Conservation (phyloP, 2,888 invertebrate genomes). For the Leptopilina syphax region DNA sequence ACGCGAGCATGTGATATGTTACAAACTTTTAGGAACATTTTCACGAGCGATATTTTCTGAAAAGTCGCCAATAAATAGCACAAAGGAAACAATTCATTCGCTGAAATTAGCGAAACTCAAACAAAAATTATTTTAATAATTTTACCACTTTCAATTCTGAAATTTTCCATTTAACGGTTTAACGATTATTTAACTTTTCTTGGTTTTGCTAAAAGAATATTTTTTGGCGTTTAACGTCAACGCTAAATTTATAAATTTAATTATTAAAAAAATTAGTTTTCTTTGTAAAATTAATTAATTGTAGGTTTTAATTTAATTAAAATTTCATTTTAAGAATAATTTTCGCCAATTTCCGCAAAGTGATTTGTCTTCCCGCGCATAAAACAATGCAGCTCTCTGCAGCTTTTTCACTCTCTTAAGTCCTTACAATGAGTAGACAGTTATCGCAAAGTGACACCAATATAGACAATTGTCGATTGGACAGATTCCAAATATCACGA, state of each 20-base stretch:
- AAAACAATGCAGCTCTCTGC: slow-evolving; percentile 67
- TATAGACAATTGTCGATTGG: slow-evolving; percentile 74
- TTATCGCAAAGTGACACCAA: slow-evolving; percentile 75
- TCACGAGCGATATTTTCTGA: slow-evolving; percentile 66
- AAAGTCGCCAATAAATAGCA: slow-evolving; percentile 68
- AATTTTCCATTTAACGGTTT: no score
- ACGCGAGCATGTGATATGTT: slow-evolving; percentile 71
- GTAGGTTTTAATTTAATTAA: no score
- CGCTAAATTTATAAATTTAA: no score
- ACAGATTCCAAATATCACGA: slow-evolving; percentile 72
- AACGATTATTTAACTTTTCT: no score
- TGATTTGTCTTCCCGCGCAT: slow-evolving; percentile 43
- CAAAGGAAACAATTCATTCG: slow-evolving; percentile 31
- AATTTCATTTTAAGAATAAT: not conserved
- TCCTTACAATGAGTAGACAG: slow-evolving; percentile 74
- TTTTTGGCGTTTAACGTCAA: no score
- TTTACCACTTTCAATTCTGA: no score
- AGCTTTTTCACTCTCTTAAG: slow-evolving; percentile 65
- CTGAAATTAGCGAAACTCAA: not conserved
- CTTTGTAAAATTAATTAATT: no score
- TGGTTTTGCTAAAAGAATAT: no score
- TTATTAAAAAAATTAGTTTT: no score
- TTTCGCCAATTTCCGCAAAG: slow-evolving; percentile 8
- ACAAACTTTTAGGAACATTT: slow-evolving; percentile 75
- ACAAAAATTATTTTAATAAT: no score